Percentiles rank a stretch among this genome's conserved stretches.
These are phyloP conservation scores for Pantherophis guttatus DNA, from an alignment of 2,113 vertebrate genomes.

Conservation along the genomic window DNA sequence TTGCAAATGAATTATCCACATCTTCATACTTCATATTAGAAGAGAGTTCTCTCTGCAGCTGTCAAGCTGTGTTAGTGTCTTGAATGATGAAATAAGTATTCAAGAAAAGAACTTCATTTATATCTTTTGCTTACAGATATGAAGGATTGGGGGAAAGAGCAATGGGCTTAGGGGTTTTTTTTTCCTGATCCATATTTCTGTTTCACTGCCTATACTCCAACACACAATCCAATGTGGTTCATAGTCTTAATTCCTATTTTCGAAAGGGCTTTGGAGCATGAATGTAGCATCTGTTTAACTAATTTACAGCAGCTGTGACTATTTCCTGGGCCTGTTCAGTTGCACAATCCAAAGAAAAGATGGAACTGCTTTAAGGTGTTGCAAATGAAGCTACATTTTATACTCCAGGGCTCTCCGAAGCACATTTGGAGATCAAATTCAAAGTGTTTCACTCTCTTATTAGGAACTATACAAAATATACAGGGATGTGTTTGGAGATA, in stretches of 20 bases:
- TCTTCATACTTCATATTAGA: not conserved
- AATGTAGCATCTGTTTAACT: not conserved
- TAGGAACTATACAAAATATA: not conserved
- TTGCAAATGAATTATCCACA: not conserved
- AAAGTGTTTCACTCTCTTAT: not conserved
- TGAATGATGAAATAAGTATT: not conserved
- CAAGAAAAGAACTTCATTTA: not conserved
- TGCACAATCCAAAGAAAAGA: not conserved
- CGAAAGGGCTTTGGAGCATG: not conserved
- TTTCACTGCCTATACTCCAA: not conserved
- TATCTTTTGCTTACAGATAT: not conserved
- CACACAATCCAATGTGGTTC: not conserved
- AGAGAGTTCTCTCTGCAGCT: not conserved
- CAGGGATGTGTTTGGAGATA: not conserved
- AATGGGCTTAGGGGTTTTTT: not conserved
- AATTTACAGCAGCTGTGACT: not conserved
- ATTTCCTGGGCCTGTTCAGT: not conserved
- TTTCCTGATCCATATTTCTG: not conserved
- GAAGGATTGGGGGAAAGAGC: not conserved
- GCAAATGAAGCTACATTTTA: not conserved
- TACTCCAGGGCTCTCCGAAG: not conserved
- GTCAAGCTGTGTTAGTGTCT: not conserved
- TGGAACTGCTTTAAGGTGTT: not conserved
- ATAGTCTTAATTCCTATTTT: not conserved
- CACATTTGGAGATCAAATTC: not conserved